Evolutionary conservation across 64 coral and sea anemone genomes (phyloP), one percentile per base, ranked within the genome.

Genomic region (Montipora cactus): DNA sequence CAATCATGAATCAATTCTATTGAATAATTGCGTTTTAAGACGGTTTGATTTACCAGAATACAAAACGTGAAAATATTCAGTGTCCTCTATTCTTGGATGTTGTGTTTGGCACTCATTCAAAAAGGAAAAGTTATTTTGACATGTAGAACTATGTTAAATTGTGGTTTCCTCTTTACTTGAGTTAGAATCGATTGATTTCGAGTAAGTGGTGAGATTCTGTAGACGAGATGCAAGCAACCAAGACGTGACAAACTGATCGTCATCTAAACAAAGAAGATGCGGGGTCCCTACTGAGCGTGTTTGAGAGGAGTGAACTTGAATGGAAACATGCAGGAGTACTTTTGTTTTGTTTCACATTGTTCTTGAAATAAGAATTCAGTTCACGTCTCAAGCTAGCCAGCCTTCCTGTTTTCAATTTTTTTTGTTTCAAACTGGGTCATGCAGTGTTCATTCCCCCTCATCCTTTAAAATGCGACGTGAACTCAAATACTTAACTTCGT

Each of bases 151-250:
- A 15, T 18, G 3, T 21, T 18, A 71, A 72, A 68, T 71, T 86
- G 82, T 23, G 82, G 82, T 86, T 86, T 86, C 62, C 82, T 72
- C 46, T 72, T 47, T 68, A 7, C 76, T 49, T 78, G 5, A 72
- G 28, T 50, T 23, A 11, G 22, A 12, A 86, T 72, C 52, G 46
- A 71, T 18, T 72, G 82, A 70, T 50, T 86, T 86, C 46, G 5
- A 2, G 44, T n/a, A 71, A 86, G 44, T 22, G 9, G 47, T 49
- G 5, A n/a, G 45, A 48, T 19, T 78, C 47, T 19, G 13, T 4
- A 49, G 49, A 46, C 76, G 7, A 15, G 44, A 16, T 49, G 2
- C 5, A 4, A 10, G 28, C 14, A 14, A 2, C n/a, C 28, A 14
- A 78, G 47, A 78, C 76, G 47, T 78, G 46, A 78, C 76, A 19